Evolutionary conservation across 2,797 vertebrate genomes (phyloP).

Genomic region (Sebastes vulpes): DNA sequence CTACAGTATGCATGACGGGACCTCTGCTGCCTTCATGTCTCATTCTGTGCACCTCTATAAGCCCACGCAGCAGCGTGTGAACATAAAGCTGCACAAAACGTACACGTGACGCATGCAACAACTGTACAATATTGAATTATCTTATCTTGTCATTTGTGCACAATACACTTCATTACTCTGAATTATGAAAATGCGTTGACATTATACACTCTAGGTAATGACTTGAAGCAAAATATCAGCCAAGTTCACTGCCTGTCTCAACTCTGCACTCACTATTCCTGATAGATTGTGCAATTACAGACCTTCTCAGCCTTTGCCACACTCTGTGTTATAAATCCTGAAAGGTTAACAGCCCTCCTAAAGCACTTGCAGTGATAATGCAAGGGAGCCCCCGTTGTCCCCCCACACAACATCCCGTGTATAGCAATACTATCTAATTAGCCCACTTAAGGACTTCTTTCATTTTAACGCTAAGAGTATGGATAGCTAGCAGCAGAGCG

Average conservation of each 20-base stretch:
- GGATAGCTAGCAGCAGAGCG: conserved; percentile 81
- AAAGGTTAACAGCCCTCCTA: conserved; percentile 76
- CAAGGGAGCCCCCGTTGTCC: conserved; percentile 60
- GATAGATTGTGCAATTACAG: conserved; percentile 73
- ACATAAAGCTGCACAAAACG: not conserved
- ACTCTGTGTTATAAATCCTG: conserved; percentile 66
- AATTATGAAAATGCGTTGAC: conserved; percentile 5
- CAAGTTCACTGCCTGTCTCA: conserved; percentile 34
- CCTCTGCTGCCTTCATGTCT: conserved; percentile 26
- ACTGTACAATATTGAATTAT: not conserved
- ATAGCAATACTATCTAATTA: conserved; percentile 84
- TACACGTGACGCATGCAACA: not conserved
- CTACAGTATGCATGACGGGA: conserved; percentile 59
- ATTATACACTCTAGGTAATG: conserved; percentile 11
- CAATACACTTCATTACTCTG: not conserved
- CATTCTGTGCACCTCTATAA: not conserved
- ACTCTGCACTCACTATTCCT: conserved; percentile 41
- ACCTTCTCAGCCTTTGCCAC: conserved; percentile 48
- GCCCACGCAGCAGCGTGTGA: not conserved
- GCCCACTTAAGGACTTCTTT: conserved; percentile 83
- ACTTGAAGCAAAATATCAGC: conserved; percentile 9
- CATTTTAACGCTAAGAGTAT: conserved; percentile 82
- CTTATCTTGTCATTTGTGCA: conserved; percentile 6
- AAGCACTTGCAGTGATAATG: conserved; percentile 68
- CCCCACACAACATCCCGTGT: conserved; percentile 55